Evolutionary conservation across 2,113 vertebrate genomes (phyloP), one percentile per base, ranked within the genome.

Genomic region (Oceanites oceanicus): DNA sequence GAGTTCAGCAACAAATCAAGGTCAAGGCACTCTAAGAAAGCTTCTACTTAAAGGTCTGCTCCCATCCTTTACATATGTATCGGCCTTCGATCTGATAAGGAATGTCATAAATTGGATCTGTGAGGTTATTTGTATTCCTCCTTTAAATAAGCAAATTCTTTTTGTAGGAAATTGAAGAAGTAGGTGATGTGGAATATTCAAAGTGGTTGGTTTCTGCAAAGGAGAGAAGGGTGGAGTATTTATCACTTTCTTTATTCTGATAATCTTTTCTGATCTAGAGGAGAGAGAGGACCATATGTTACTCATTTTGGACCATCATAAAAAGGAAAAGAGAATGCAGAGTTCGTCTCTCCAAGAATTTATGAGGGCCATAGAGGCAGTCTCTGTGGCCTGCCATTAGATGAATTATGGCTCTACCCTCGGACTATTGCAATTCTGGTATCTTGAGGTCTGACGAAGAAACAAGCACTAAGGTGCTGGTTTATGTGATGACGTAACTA

Each of bases 291-390:
- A 11, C 26, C 47, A 26, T 22, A 34, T 52, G 42, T 75, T 86
- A 68, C 62, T 75, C 34, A 5, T 92, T 94, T 93, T 95, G 58
- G 49, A 82, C 66, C 58, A 79, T 63, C 78, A 90, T 56, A 72
- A 93, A 96, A 94, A 67, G n/a, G 17, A 90, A 80, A 67, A 87
- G 58, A 90, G 66, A 96, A 96, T 81, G 88, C 45, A 67, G 68
- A 94, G 22, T 81, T 90, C 0, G 0, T 76, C 86, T 91, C 92
- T 91, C 72, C 75, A 91, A 88, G 94, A 92, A 94, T 97, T 96
- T 96, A 95, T 67, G 94, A 91, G 79, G 83, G 83, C 30, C 83
- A 74, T 80, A 86, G 79, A 90, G 38, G 26, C 49, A 53, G 45
- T 20, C 25, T 82, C 30, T 80, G 71, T 79, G 22, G 45, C 68